phyloP scores from a whole-genome alignment of 53 echinoderm and acorn worm genomes.

The Holothuria leucospilota region DNA sequence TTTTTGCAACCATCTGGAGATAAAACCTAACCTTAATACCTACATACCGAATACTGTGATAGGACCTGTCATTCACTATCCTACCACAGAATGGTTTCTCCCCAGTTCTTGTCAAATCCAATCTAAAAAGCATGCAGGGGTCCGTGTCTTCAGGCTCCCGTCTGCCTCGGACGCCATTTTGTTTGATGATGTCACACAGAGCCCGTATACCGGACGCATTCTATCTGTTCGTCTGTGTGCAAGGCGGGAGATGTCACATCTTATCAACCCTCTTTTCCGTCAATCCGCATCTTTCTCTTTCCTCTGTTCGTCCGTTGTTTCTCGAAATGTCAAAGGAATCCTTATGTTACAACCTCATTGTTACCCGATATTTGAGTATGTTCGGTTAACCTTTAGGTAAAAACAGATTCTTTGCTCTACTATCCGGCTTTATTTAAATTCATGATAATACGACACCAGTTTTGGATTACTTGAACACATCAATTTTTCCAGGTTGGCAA shows the following conservation, averaged over 20 bases:
- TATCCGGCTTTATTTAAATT: neutral
- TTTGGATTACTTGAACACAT: neutral
- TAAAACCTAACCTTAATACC: conserved; percentile 30
- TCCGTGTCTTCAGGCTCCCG: conserved; percentile 47
- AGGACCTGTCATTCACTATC: conserved; percentile 44
- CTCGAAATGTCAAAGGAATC: conserved; percentile 32
- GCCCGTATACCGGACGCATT: conserved; percentile 28
- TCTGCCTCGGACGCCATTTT: conserved; percentile 48
- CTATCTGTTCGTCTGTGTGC: conserved; percentile 42
- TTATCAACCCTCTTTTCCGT: conserved; percentile 15
- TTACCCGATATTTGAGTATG: conserved; percentile 22
- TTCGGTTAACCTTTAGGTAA: conserved; percentile 23
- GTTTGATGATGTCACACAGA: conserved; percentile 41
- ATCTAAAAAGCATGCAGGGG: conserved; percentile 22
- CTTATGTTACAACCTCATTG: conserved; percentile 31
- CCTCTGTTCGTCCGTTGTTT: neutral
- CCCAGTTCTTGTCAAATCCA: conserved; percentile 37
- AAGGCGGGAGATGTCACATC: conserved; percentile 25
- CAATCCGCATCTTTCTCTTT: neutral
- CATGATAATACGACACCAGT: conserved; percentile 18
- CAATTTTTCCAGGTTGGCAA: too few species aligned
- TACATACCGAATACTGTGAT: conserved; percentile 42
- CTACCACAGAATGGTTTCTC: conserved; percentile 39
- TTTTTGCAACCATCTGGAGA: neutral
- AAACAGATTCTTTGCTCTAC: too few species aligned